These are phyloP conservation scores for Agrochola macilenta DNA, from an alignment of 2,888 invertebrate genomes.

Conservation along the genomic window DNA sequence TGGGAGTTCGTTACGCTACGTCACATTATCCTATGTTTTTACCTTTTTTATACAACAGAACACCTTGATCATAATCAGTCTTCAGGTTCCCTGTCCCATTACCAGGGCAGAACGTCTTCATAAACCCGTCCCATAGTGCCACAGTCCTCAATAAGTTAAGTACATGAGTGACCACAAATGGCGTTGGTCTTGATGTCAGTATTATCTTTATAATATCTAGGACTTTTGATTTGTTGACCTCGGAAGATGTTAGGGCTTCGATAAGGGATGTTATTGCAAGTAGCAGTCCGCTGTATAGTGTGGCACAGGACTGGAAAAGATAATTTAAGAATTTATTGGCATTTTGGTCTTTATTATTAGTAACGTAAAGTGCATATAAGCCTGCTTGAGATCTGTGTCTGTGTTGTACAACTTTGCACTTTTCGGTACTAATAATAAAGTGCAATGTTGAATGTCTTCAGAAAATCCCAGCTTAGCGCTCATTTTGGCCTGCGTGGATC, in stretches of 20 bases:
- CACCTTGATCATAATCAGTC: constrained; percentile 85
- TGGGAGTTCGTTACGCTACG: too few relatives aligned
- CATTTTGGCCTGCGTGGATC: too few relatives aligned
- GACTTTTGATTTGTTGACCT: constrained; percentile 49
- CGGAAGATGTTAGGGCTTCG: constrained; percentile 42
- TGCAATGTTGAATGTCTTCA: not conserved
- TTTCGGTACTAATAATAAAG: not conserved
- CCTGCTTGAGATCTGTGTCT: not conserved
- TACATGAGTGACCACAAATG: constrained; percentile 72
- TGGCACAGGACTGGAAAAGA: constrained; percentile 78
- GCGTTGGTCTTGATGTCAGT: constrained; percentile 76
- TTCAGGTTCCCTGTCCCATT: constrained; percentile 77
- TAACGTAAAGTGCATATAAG: not conserved
- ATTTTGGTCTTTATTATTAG: not conserved
- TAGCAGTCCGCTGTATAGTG: constrained; percentile 80
- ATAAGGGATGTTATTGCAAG: constrained; percentile 70
- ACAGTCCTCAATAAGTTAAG: constrained; percentile 68
- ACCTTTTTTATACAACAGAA: constrained; percentile 85
- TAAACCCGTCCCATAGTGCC: constrained; percentile 62
- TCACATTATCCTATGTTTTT: too few relatives aligned
- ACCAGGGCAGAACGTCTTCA: constrained; percentile 72
- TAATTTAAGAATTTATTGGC: too few relatives aligned
- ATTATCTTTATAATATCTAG: constrained; percentile 73
- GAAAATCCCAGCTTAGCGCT: not conserved
- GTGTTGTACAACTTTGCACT: not conserved